Conservation (phyloP, 2,113 vertebrate species). For the Acrocephalus kingi region DNA sequence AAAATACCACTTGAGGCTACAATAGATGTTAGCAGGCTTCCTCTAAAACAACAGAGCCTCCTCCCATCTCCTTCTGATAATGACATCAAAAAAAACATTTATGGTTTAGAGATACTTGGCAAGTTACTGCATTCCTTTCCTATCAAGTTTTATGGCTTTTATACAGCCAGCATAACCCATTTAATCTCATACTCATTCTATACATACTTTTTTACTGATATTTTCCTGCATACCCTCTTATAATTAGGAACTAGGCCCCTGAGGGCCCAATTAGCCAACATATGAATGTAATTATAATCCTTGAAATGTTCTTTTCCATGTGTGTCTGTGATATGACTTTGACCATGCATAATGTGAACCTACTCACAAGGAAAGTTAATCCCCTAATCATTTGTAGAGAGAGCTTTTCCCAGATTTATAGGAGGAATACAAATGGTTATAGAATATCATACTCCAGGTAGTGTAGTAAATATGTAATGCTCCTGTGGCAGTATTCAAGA, state of each 20-base stretch:
- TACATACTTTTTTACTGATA: conserved; percentile 63
- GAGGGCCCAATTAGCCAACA: conserved; percentile 80
- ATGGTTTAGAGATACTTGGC: conserved; percentile 56
- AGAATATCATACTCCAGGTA: conserved; percentile 3
- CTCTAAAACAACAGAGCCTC: conserved; percentile 33
- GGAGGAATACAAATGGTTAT: conserved; percentile 10
- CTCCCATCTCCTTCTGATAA: conserved; percentile 57
- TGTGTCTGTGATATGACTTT: conserved; percentile 68
- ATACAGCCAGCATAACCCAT: conserved; percentile 64
- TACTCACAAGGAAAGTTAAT: conserved; percentile 61
- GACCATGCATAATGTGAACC: conserved; percentile 62
- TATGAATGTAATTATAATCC: conserved; percentile 78
- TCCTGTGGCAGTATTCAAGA: background rate
- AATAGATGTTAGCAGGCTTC: background rate
- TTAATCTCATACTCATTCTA: conserved; percentile 76
- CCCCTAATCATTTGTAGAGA: conserved; percentile 63
- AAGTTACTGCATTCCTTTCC: conserved; percentile 64
- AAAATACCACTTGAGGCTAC: conserved; percentile 27
- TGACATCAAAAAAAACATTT: conserved; percentile 44
- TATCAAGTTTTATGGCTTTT: conserved; percentile 78
- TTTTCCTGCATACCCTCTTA: conserved; percentile 68
- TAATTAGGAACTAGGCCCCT: conserved; percentile 76
- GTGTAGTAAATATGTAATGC: background rate
- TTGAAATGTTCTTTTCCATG: conserved; percentile 68
- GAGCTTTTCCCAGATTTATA: conserved; percentile 50